Evolutionary conservation across 2,888 invertebrate genomes (phyloP), one percentile per base, ranked within the genome.

Genomic region (Macrosiphum euphorbiae): DNA sequence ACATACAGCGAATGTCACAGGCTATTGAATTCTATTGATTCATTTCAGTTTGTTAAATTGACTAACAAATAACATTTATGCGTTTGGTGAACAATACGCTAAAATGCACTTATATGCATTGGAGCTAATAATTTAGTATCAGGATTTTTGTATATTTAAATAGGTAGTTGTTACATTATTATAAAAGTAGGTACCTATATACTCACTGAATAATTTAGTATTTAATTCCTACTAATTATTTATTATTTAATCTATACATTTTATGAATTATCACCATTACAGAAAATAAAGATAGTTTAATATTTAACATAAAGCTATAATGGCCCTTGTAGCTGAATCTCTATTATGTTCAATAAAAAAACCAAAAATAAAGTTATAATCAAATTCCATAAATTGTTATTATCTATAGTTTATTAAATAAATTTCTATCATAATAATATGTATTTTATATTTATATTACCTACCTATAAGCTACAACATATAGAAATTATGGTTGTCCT

Each of bases 41-140:
- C 50, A 87, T 87, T 47, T 47, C 47, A 47, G 28, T 47, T 87
- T 87, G 87, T 87, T 87, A 87, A 87, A 87, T 87, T n/a, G 87
- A 87, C 87, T 87, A 78, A 78, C 78, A 78, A 78, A 78, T 35
- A 35, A 20, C 35, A 78, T 78, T 78, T 78, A 78, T 35, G 3
- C 35, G 35, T 78, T 4, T 10, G 35, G 78, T 35, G 20, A 24
- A 78, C 78, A 78, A 78, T 78, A 78, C 7, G 16, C 67, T 67
- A 67, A 67, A 67, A 67, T 67, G 16, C 67, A 35, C 67, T 67
- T 35, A 20, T 1, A 67, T 20, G 20, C 35, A 67, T 67, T 67
- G 67, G 5, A 35, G n/a, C 13, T 67, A 67, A 35, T 67, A 67
- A 67, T 35, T 35, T 35, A 67, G 20, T 35, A 67, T n/a, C n/a